Conservation (phyloP, 2,888 invertebrate genomes). For the Baccha elongata region DNA sequence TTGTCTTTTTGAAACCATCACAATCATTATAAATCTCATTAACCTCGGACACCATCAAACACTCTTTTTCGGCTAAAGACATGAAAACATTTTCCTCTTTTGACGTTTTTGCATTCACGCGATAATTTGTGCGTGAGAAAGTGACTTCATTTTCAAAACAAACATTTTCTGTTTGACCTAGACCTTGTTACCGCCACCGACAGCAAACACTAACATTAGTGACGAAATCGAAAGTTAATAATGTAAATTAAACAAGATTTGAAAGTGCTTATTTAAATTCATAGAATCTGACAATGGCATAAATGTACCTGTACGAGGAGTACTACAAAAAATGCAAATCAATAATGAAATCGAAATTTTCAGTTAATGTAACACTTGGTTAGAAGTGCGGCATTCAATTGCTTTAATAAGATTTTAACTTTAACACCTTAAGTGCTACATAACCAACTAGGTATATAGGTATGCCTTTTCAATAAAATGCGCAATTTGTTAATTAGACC, state of each 20-base stretch:
- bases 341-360: conserved; percentile 13
- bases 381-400: conserved; percentile 23
- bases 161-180: conserved; percentile 22
- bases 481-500: conserved; percentile 67
- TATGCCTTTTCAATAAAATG: conserved; percentile 4
- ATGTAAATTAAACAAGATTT: not conserved
- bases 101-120: not conserved
- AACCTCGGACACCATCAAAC: not conserved
- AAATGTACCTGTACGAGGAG: not conserved
- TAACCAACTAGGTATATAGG: not conserved
- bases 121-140: conserved; percentile 30
- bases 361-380: conserved; percentile 16
- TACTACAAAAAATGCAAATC: conserved; percentile 10
- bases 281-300: not conserved
- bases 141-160: conserved; percentile 7
- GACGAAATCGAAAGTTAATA: conserved; percentile 7
- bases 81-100: too few species aligned
- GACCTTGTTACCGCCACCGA: conserved; percentile 5
- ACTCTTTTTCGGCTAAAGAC: not conserved
- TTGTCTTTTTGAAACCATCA: not conserved
- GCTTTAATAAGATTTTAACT: not conserved
- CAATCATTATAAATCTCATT: too few species aligned
- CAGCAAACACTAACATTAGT: conserved; percentile 1
- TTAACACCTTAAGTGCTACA: conserved; percentile 2
- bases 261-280: not conserved